These are phyloP conservation scores for Astyanax mexicanus DNA, from an alignment of 2,797 vertebrate species.

Conservation along the genomic window DNA sequence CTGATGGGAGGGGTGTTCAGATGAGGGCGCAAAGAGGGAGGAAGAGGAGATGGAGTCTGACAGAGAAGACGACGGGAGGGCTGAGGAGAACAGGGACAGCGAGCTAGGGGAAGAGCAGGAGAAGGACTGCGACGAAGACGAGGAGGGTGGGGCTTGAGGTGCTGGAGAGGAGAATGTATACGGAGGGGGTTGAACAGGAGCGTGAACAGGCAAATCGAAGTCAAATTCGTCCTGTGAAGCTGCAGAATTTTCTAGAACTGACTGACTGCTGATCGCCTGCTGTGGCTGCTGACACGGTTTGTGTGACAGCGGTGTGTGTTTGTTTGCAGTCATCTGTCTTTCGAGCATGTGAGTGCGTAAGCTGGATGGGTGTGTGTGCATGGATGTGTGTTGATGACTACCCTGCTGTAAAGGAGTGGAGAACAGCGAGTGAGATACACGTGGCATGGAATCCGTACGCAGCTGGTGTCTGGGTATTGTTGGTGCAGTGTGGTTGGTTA, in stretches of 20 bases:
- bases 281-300: constrained; percentile 56
- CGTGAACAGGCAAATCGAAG: constrained; percentile 48
- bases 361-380: constrained; percentile 13
- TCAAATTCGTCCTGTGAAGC: constrained; percentile 63
- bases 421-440: not conserved
- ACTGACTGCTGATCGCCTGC: constrained; percentile 7
- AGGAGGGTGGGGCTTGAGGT: constrained; percentile 65
- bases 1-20: constrained; percentile 49
- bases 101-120: constrained; percentile 70
- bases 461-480: constrained; percentile 14
- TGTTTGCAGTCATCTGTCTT: not conserved
- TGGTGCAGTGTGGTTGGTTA: constrained; percentile 14
- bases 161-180: constrained; percentile 54
- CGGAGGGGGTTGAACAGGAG: not conserved
- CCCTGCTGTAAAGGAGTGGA: constrained; percentile 17
- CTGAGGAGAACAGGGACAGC: constrained; percentile 22
- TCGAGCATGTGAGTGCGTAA: constrained; percentile 6
- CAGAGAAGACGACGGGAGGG: constrained; percentile 59
- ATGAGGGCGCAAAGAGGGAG: constrained; percentile 61
- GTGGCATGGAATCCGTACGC: not conserved
- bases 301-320: constrained; percentile 35
- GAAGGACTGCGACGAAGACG: constrained; percentile 68
- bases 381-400: not conserved
- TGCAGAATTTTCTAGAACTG: constrained; percentile 5
- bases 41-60: constrained; percentile 63